Base-by-base conservation (phyloP, 2,113 vertebrate genomes). In the Oreochromis aureus region DNA sequence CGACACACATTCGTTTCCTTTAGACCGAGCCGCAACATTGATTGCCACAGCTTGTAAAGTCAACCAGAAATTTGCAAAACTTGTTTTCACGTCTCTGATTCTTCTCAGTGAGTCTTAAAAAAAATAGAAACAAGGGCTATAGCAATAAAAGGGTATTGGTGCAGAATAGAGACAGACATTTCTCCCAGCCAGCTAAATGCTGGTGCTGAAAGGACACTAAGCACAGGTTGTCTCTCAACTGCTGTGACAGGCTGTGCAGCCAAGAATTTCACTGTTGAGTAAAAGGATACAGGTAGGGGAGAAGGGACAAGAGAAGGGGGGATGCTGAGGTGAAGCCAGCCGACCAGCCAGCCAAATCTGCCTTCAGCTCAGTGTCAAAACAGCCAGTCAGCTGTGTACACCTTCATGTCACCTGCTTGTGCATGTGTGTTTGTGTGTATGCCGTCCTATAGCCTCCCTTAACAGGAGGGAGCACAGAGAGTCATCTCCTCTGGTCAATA, bases 401-500 rank as follows among this genome's bases (percentile, higher is more conserved):
- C 82, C 85, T 81, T 86, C 82, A 71, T 82, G 66, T 92, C 80
- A 81, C 81, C 86, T 89, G 88, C 88, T 63, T 58, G 59, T 86
- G 73, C 59, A 51, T 19, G 48, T 30, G 58, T 83, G 84, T 58
- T 36, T 85, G 82, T 55, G 59, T 90, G 80, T 53, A 54, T 55
- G 78, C 53, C 27, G 87, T 82, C 81, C 51, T 84, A 56, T 53
- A 83, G 76, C 79, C 10, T 66, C 61, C 32, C 88, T 69, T 84
- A 83, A 84, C 91, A 90, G 91, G 88, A 83, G 87, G 90, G 86
- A 93, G 86, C 81, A 58, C 90, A 91, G 86, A 79, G 87, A 91
- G 86, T 89, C 86, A 66, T 93, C 88, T 94, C 85, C 90, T 89
- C 88, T 94, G 94, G 94, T 96, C 95, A 95, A 92, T 91, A 89